Conservation (phyloP, 2,888 invertebrate genomes). For the Nomada fabriciana region DNA sequence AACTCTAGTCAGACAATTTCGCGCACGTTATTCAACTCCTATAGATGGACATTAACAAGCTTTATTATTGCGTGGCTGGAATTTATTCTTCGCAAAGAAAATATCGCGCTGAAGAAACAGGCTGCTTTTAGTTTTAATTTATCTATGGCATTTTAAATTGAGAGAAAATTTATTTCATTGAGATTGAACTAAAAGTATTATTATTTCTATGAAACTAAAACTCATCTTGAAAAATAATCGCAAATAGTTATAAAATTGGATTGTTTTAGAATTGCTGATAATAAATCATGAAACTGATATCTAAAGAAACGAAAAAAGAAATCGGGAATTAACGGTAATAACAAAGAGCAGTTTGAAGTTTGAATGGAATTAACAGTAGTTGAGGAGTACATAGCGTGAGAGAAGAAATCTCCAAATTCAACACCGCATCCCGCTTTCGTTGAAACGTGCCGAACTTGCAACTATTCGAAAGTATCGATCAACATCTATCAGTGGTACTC, state of each 20-base stretch:
- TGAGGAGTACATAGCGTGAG: background rate
- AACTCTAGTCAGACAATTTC: background rate
- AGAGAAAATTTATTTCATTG: too few relatives aligned
- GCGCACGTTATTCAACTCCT: background rate
- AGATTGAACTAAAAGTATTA: too few relatives aligned
- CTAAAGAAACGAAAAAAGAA: too few relatives aligned
- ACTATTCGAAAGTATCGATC: conserved; percentile 48
- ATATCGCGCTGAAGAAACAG: background rate
- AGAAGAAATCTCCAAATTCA: conserved; percentile 15
- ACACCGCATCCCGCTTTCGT: background rate
- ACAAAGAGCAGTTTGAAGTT: background rate
- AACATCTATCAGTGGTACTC: conserved; percentile 35
- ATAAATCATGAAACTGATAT: too few relatives aligned
- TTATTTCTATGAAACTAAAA: too few relatives aligned
- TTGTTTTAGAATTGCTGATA: too few relatives aligned
- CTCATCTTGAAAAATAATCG: too few relatives aligned
- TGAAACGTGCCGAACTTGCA: conserved; percentile 25
- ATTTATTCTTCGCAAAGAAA: background rate
- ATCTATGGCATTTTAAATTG: too few relatives aligned
- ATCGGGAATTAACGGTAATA: too few relatives aligned
- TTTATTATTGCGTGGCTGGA: background rate
- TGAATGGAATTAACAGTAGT: background rate
- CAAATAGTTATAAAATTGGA: too few relatives aligned
- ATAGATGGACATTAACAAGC: background rate
- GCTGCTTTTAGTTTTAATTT: background rate